Percentiles rank a stretch among this genome's conserved stretches.
These are phyloP conservation scores for Brachionus rubens DNA, from an alignment of 1,140 invertebrate species.

Conservation along the genomic window DNA sequence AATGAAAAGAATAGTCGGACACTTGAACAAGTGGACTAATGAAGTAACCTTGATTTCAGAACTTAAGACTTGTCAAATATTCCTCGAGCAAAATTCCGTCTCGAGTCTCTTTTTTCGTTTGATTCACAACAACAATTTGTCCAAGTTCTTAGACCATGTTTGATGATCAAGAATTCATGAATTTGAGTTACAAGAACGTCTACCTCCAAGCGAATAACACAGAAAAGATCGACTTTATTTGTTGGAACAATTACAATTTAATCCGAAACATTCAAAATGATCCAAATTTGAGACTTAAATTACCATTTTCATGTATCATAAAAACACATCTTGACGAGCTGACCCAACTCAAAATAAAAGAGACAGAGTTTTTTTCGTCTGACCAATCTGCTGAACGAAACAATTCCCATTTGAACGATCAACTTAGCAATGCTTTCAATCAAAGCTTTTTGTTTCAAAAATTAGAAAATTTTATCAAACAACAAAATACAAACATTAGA, in stretches of 20 bases:
- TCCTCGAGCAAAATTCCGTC: conserved; percentile 2
- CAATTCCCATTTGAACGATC: not conserved
- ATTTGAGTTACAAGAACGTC: not conserved
- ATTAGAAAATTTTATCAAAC: not conserved
- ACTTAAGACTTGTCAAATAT: not conserved
- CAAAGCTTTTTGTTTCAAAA: not conserved
- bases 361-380: not conserved
- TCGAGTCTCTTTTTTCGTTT: conserved; percentile 47
- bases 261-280: not conserved
- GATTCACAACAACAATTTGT: conserved; percentile 50
- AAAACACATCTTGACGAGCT: conserved; percentile 16
- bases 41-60: conserved; percentile 48
- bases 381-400: not conserved
- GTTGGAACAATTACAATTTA: not conserved
- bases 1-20: conserved; percentile 49
- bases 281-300: not conserved
- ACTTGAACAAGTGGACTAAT: conserved; percentile 51
- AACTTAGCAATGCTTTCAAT: not conserved
- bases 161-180: not conserved
- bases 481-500: not conserved
- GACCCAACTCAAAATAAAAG: conserved; percentile 21
- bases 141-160: conserved; percentile 22
- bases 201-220: not conserved
- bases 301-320: conserved; percentile 24
- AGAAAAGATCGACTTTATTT: conserved; percentile 16